A percentile compares a stretch with the other conserved stretches of the same genome.
These are phyloP conservation scores for Tupaia tana DNA, from an alignment of 2,113 vertebrate genomes.

Conservation along the genomic window DNA sequence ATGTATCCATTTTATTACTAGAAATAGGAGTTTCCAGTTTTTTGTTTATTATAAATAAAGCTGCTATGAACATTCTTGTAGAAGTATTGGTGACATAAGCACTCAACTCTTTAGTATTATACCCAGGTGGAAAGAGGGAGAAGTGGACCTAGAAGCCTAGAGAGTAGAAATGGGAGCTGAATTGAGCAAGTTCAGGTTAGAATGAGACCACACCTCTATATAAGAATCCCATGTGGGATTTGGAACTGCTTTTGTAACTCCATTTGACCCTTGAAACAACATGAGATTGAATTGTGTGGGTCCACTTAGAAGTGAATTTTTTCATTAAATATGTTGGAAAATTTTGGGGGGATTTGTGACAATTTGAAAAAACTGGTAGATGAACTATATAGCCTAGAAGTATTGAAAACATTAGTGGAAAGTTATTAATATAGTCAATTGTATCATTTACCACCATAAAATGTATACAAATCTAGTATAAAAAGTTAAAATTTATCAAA, in stretches of 20 bases:
- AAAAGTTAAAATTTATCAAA: too few species aligned
- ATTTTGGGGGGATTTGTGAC: too few species aligned
- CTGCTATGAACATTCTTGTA: background rate
- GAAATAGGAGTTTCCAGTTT: background rate
- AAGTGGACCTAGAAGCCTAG: background rate
- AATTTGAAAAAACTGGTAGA: too few species aligned
- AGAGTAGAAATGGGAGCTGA: background rate
- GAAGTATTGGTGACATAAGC: background rate
- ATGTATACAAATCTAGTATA: too few species aligned
- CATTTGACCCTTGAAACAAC: background rate
- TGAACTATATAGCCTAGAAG: too few species aligned
- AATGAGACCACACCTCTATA: background rate
- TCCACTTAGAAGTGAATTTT: too few species aligned
- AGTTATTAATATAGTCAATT: too few species aligned
- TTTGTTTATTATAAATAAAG: conserved; percentile 21
- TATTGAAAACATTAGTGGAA: too few species aligned
- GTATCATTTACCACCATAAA: too few species aligned
- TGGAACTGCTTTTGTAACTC: background rate
- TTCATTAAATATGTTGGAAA: too few species aligned
- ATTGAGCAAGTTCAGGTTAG: background rate
- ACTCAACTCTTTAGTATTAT: conserved; percentile 32
- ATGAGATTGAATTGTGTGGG: too few species aligned
- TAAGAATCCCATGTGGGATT: background rate
- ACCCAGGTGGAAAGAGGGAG: background rate
- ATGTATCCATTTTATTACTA: background rate